These are phyloP conservation scores for Sylvicapra grimmia DNA, from an alignment of 2,113 vertebrate genomes.

Conservation along the genomic window DNA sequence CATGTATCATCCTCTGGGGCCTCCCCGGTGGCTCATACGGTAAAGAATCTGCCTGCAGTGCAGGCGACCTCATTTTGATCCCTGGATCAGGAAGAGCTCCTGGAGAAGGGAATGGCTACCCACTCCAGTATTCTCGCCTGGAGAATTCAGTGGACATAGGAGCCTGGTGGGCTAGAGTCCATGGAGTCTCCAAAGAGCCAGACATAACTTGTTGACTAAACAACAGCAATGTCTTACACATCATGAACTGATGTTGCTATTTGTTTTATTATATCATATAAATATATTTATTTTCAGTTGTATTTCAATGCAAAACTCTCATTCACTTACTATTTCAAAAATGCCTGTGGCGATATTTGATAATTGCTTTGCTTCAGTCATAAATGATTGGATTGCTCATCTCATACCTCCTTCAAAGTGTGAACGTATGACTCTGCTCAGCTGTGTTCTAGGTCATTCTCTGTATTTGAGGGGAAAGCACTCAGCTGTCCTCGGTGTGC, in stretches of 20 bases:
- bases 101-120: not conserved
- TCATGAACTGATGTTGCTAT: not conserved
- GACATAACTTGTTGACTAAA: no score
- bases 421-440: not conserved
- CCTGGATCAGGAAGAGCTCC: not conserved
- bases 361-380: not conserved
- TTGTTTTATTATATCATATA: not conserved
- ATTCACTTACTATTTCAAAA: not conserved
- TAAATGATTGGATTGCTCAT: not conserved
- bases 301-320: not conserved
- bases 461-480: not conserved
- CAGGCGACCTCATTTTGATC: not conserved
- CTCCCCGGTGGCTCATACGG: not conserved
- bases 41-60: not conserved
- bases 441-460: not conserved
- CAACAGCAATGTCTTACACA: not conserved
- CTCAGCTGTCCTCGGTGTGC: not conserved
- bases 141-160: not conserved
- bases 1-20: not conserved
- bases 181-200: not conserved
- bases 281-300: not conserved
- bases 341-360: not conserved
- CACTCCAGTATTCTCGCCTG: not conserved
- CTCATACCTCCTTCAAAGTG: not conserved
- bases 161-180: not conserved